Evolutionary conservation across 23 tunicate genomes (phyloP), one percentile per base, ranked within the genome.

Genomic region (Ciona savignyi): DNA sequence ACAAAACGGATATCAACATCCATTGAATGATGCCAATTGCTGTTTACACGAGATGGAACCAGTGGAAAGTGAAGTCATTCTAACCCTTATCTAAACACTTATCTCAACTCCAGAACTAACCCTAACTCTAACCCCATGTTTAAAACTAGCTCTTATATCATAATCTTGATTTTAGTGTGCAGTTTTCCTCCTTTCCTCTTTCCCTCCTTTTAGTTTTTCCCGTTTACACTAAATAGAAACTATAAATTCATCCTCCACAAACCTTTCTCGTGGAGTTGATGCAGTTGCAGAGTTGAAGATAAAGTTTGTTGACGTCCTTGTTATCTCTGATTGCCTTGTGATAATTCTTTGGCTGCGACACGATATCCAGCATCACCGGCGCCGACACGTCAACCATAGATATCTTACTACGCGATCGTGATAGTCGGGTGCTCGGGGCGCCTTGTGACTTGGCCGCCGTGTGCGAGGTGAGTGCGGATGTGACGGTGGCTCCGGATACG

Each of bases 251-350:
- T n/a, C n/a, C n/a, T n/a, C n/a, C n/a, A n/a, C n/a, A n/a, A 49
- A 91, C 97, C 80, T 91, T 91, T 66, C 80, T 75, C 22, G 91
- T 74, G 20, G 97, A 78, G 33, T 91, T 91, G 60, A 91, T 91
- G 83, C 81, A 77, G 76, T 77, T 91, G 74, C 97, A 85, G 2
- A 91, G 75, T 63, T 86, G 89, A 66, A 71, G 35, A 35, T 86
- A 86, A 74, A 91, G 77, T 62, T 85, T 91, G 74, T 85, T 85
- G 60, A 91, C 91, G 26, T 91, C 97, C 27, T 80, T 91, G 75
- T 91, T 91, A 15, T 80, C 81, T 27, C 65, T 67, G 33, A 85
- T 76, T 23, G 73, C 35, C 30, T 85, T 89, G 73, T 84, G 80
- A 72, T 85, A 91, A 70, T 91, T 91, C 51, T 64, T 85, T n/a